Evolutionary conservation across 2,888 invertebrate species (phyloP), one percentile per base, ranked within the genome.

Genomic region (Junonia oenone): DNA sequence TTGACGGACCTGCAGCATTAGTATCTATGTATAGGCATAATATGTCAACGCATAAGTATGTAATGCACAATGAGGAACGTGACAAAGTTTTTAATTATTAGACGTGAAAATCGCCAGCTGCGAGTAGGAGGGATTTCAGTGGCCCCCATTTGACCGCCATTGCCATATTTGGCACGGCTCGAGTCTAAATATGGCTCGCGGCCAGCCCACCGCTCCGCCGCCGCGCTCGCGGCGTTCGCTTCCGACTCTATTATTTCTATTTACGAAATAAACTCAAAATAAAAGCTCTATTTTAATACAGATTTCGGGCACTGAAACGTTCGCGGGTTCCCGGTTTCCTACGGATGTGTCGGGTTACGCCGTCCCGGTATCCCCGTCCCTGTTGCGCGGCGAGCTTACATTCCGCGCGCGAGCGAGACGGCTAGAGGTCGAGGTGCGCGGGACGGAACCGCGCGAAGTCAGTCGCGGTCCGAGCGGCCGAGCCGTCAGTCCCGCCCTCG

Each of bases 181-280:
- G 92, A 91, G 92, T 93, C 95, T 94, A 94, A 95, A 95, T 94
- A 95, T 93, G 95, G 95, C 92, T 91, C 92, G 92, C 92, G 93
- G 93, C 90, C 92, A 84, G 92, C 91, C 92, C 93, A 91, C 93
- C 92, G 92, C 91, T 84, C 87, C 78, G 75, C 78, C 73, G 77
- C 81, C 79, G 81, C 67, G 65, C 66, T 63, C 76, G 80, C 76
- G 72, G 68, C 80, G 85, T 78, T 78, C 80, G 84, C 86, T 85
- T 87, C 87, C 90, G 81, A 85, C 78, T 86, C 86, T 88, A 90
- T 90, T 90, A 89, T 87, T 90, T 90, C 90, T 90, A 90, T 89
- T 89, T 88, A 89, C 84, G 87, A 89, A 87, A 87, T 87, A 84
- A 88, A 90, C 89, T 87, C 77, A 83, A 87, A 88, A 88, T 89